These are phyloP conservation scores for Diarsia mendica DNA, from an alignment of 2,888 invertebrate species.

Conservation along the genomic window DNA sequence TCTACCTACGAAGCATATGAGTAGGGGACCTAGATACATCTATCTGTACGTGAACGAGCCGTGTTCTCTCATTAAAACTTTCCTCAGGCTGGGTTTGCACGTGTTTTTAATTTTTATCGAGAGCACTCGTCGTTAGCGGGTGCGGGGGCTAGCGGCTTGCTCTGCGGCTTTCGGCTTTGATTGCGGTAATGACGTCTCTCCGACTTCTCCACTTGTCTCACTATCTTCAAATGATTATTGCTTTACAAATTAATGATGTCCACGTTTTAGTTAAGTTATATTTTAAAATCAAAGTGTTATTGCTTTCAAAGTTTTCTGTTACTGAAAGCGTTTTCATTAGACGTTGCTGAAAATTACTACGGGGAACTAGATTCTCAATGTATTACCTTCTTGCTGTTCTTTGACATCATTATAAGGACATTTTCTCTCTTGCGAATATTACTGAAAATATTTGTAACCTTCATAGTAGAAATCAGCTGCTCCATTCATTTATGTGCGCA, in stretches of 20 bases:
- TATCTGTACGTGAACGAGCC: constrained; percentile 78
- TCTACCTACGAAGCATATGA: constrained; percentile 32
- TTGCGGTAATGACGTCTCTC: constrained; percentile 90
- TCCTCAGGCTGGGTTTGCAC: constrained; percentile 89
- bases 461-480: not conserved
- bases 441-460: not conserved
- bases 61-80: constrained; percentile 90
- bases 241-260: constrained; percentile 83
- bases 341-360: constrained; percentile 6
- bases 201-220: constrained; percentile 78
- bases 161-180: constrained; percentile 87
- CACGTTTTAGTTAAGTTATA: constrained; percentile 77
- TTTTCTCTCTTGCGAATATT: not conserved
- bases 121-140: constrained; percentile 88
- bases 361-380: not conserved
- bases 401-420: constrained; percentile 1
- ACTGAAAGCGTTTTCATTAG: constrained; percentile 28
- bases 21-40: constrained; percentile 52
- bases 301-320: constrained; percentile 32
- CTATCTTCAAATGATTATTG: constrained; percentile 87
- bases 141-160: constrained; percentile 72
- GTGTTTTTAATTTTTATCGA: constrained; percentile 91
- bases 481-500: not conserved
- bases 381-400: not conserved
- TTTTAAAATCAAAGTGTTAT: constrained; percentile 49